A percentile compares a stretch with the other conserved stretches of the same genome.
Conservation (phyloP, 2,113 vertebrate genomes). For the Hippoglossus stenolepis region DNA sequence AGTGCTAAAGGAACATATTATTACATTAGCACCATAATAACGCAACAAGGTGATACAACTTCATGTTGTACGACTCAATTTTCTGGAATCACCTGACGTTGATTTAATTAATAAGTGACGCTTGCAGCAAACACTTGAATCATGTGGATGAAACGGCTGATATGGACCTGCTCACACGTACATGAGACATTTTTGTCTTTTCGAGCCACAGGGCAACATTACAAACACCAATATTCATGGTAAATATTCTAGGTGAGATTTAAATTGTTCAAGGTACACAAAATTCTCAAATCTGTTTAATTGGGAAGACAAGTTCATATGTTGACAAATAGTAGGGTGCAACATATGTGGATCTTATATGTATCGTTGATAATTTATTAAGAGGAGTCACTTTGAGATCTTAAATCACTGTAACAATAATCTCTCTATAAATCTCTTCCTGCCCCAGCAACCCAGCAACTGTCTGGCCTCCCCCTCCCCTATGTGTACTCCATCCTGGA, state of each 20-base stretch:
- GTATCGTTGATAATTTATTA: not conserved
- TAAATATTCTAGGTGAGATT: not conserved
- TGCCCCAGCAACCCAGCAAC: no score
- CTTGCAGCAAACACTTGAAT: slow-evolving; percentile 2
- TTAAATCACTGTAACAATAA: not conserved
- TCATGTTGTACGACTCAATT: slow-evolving; percentile 8
- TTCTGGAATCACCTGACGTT: slow-evolving; percentile 22
- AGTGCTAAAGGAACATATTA: slow-evolving; percentile 56
- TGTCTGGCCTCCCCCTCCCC: no score
- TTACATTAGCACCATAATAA: slow-evolving; percentile 28
- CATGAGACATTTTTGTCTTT: not conserved
- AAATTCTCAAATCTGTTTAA: no score
- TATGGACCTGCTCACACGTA: not conserved
- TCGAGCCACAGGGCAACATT: no score
- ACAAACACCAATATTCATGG: not conserved
- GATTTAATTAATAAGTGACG: slow-evolving; percentile 28
- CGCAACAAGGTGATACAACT: slow-evolving; percentile 38
- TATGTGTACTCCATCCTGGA: no score
- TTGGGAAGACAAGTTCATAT: not conserved
- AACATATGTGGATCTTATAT: not conserved
- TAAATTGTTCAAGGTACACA: not conserved
- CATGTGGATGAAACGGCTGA: not conserved
- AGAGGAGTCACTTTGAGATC: not conserved
- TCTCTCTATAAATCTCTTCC: no score
- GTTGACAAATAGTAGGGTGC: not conserved